Evolutionary conservation across 2,113 vertebrate species (phyloP), one percentile per base, ranked within the genome.

Genomic region (Ramphastos sulfuratus): DNA sequence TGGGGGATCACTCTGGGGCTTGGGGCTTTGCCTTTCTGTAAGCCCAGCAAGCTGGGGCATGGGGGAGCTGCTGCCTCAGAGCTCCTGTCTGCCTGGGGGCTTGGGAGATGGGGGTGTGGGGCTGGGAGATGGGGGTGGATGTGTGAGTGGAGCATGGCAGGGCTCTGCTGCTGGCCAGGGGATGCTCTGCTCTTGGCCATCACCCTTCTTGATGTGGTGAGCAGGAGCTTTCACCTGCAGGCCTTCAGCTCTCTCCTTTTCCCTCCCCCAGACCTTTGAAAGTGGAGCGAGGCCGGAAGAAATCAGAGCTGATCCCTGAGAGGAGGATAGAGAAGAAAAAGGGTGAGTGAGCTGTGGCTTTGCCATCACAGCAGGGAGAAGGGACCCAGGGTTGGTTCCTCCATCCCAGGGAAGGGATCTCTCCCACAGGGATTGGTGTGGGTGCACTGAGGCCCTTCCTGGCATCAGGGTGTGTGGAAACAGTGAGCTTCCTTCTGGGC

Each of bases 241-340:
- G 6, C 24, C 9, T 52, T 55, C 7, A 7, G 69, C 87, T 48
- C 33, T 52, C 56, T 19, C 50, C 35, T 59, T 94, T 73, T 74
- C 60, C 84, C 69, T 44, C 55, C 74, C 30, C 4, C 85, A 99
- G 99, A 95, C 84, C 97, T 6, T 39, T 96, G 10, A 99, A 98
- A 93, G 97, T 96, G 28, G 99, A 99, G 84, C 98, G 98, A 89
- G 97, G 98, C 64, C 98, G 97, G 91, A 99, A 98, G 91, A 98
- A 97, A 93, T 94, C 98, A 1, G 98, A 99, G 74, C 97, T 97
- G 3, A 92, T 94, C 44, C 97, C 96, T 0, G 98, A 98, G 37
- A 98, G 98, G 87, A 99, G 98, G 93, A 95, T 97, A 42, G 98
- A 99, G 88, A 99, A 99, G 98, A 99, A 99, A 94, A 99, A 98